Percentiles rank a stretch among this genome's conserved stretches.
Conservation (phyloP, 1,140 invertebrate genomes). For the Eubasilissa regina region DNA sequence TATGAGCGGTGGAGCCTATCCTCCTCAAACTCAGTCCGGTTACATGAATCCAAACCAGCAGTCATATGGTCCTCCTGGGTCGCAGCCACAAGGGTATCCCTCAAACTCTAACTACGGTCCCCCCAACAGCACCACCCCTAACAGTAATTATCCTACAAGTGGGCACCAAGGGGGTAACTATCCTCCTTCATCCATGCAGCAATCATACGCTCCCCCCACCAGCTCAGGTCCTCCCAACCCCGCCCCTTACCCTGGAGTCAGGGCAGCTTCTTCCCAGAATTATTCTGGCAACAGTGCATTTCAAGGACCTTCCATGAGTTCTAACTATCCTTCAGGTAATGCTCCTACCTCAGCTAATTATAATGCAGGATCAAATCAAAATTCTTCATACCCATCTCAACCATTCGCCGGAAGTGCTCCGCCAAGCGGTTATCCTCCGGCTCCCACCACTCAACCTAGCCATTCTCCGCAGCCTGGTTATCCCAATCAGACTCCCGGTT, state of each 20-base stretch:
- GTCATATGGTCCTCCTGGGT: conserved; percentile 70
- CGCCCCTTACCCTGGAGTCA: conserved; percentile 68
- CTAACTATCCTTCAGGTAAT: conserved; percentile 43
- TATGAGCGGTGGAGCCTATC: conserved; percentile 65
- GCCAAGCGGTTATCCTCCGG: conserved; percentile 68
- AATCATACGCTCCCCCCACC: conserved; percentile 68
- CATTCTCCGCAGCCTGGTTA: conserved; percentile 70
- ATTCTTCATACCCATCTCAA: conserved; percentile 69
- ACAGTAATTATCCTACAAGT: conserved; percentile 68
- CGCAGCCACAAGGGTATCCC: conserved; percentile 69
- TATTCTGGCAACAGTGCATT: conserved; percentile 49
- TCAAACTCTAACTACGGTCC: conserved; percentile 70
- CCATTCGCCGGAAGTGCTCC: conserved; percentile 69
- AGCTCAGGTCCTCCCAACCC: conserved; percentile 64
- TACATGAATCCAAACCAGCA: conserved; percentile 68
- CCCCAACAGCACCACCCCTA: conserved; percentile 69
- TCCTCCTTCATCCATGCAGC: conserved; percentile 68
- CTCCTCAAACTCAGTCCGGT: conserved; percentile 65
- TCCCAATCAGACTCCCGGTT: conserved; percentile 66
- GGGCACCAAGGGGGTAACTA: conserved; percentile 69
- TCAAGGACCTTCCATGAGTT: conserved; percentile 52
- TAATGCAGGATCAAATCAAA: conserved; percentile 44
- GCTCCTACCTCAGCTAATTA: conserved; percentile 47
- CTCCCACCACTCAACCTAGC: conserved; percentile 70
- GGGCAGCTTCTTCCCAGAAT: conserved; percentile 51